Evolutionary conservation across 2,888 invertebrate genomes (phyloP), one percentile per base, ranked within the genome.

Genomic region (Luffia ferchaultella): DNA sequence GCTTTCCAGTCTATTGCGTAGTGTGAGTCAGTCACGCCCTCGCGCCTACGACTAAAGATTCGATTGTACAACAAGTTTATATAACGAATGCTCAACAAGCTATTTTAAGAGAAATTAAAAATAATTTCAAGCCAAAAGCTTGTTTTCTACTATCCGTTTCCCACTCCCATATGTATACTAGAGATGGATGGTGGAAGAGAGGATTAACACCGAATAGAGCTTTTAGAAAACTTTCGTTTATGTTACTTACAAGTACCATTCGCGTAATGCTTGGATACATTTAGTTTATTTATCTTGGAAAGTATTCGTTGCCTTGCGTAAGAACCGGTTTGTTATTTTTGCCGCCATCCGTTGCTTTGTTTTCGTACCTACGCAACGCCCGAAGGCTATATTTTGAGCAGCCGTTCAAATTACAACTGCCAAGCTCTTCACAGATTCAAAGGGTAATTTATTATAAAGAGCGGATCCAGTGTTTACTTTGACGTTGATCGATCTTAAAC

Each of bases 331-430:
- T 12, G 30, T 30, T 30, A 30, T 58, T 55, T 58, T 60, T 61
- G 60, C 62, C 65, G 65, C 65, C 58, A 67, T 63, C 55, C 62
- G 60, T 59, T 62, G 64, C 67, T 58, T 64, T 69, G 67, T 66
- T 62, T 58, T 62, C 30, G 30, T n/a, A n/a, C n/a, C n/a, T n/a
- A 61, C 57, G 59, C 57, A 67, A 63, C 61, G 60, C 63, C 64
- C 61, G 50, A 53, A 62, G 66, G 67, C 64, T 62, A 64, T 66
- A 67, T 73, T 70, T 64, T 62, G 62, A 66, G 62, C 63, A 62
- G 59, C n/a, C 63, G 66, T 68, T 72, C 66, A 61, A 67, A 70
- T 71, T 74, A 66, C 70, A 57, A 58, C 58, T 59, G 54, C 46
- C 58, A 57, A 62, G 60, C 61, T 61, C 58, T 67, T 62, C 62